Evolutionary conservation across 1,140 invertebrate genomes (phyloP).

Genomic region (Drosophila yakuba): DNA sequence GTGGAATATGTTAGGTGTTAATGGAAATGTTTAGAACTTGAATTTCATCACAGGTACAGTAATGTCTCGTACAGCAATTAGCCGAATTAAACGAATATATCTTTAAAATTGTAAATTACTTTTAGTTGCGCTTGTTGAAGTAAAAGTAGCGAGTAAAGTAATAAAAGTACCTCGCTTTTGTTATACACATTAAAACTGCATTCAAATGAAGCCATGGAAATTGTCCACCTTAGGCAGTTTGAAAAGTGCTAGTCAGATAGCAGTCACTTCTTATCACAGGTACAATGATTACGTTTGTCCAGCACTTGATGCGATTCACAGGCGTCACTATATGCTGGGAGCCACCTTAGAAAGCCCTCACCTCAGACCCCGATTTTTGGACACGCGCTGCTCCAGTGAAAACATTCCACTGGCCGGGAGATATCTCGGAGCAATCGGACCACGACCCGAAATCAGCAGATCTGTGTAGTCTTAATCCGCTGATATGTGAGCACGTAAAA

Average conservation of each 20-base stretch:
- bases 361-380: slow-evolving; percentile 11
- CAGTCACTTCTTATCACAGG: slow-evolving; percentile 12
- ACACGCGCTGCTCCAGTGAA: slow-evolving; percentile 44
- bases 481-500: slow-evolving; percentile 52
- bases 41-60: not conserved
- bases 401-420: slow-evolving; percentile 45
- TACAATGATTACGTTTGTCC: slow-evolving; percentile 19
- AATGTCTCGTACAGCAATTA: no score
- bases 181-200: not conserved
- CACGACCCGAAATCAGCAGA: slow-evolving; percentile 51
- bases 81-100: no score
- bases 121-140: not conserved
- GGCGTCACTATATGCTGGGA: not conserved
- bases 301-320: slow-evolving; percentile 25
- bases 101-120: not conserved
- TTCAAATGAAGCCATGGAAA: not conserved
- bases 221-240: no score
- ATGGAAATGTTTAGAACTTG: not conserved
- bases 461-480: slow-evolving; percentile 30
- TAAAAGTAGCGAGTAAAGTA: no score
- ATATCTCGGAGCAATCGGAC: slow-evolving; percentile 33
- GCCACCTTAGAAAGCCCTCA: slow-evolving; percentile 8
- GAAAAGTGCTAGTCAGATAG: slow-evolving; percentile 5
- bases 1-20: not conserved
- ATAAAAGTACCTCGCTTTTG: not conserved